A percentile compares a stretch with the other conserved stretches of the same genome.
These are phyloP conservation scores for Batillaria attramentaria DNA, from an alignment of 1,140 invertebrate species.

Conservation along the genomic window DNA sequence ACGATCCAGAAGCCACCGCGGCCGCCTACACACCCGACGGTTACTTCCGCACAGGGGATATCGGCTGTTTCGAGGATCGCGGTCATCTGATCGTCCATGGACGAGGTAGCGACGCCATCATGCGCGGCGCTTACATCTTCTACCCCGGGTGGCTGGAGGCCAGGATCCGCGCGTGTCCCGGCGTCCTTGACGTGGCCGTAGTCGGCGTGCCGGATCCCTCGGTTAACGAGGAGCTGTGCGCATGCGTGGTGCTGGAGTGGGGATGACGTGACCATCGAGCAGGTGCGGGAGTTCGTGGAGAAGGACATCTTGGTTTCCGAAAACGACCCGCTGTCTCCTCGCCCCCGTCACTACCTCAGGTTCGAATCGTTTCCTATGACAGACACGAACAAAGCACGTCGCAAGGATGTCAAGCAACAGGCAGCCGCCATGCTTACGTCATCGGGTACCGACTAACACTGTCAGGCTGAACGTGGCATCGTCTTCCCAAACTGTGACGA, in stretches of 20 bases:
- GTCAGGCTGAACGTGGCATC: no score
- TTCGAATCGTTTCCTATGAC: not conserved
- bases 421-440: no score
- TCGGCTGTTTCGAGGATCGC: not conserved
- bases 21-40: constrained; percentile 14
- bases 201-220: not conserved
- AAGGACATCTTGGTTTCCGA: not conserved
- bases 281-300: not conserved
- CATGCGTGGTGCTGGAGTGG: not conserved
- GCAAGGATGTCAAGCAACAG: not conserved
- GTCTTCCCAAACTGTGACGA: no score
- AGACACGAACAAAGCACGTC: not conserved
- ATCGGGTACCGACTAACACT: no score
- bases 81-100: not conserved
- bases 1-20: not conserved
- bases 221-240: constrained; percentile 1
- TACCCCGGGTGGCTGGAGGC: constrained; percentile 5
- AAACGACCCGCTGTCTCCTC: not conserved
- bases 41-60: not conserved
- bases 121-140: not conserved
- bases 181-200: not conserved
- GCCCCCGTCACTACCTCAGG: not conserved
- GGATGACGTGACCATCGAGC: not conserved
- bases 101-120: not conserved
- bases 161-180: not conserved